Evolutionary conservation across 2,888 invertebrate species (phyloP).

Genomic region (Lasioglossum pauxillum): DNA sequence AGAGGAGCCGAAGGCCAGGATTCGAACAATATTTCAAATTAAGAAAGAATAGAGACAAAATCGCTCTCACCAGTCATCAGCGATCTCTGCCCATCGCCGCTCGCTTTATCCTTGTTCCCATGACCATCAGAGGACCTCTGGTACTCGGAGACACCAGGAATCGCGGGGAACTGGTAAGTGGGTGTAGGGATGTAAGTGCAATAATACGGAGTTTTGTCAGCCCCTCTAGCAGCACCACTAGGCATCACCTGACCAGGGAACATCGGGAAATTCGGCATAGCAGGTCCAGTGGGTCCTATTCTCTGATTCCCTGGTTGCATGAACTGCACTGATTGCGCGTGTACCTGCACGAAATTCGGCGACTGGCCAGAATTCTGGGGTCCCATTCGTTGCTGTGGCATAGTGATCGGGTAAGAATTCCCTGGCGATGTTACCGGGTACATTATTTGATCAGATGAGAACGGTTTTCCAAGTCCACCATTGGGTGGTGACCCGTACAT

Average conservation of each 20-base stretch:
- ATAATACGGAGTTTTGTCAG: constrained; percentile 62
- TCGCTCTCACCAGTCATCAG: neutral
- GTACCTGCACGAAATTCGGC: constrained; percentile 57
- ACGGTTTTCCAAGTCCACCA: constrained; percentile 14
- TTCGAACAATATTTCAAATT: no score
- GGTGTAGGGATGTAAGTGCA: constrained; percentile 76
- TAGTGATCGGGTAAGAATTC: constrained; percentile 19
- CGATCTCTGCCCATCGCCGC: neutral
- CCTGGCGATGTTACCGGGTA: constrained; percentile 57
- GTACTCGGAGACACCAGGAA: constrained; percentile 69
- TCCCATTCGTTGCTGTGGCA: constrained; percentile 24
- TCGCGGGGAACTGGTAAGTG: constrained; percentile 71
- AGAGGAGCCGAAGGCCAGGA: no score
- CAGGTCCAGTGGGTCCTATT: constrained; percentile 59
- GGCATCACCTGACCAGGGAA: constrained; percentile 33
- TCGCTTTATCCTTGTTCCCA: neutral
- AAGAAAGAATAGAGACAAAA: no score
- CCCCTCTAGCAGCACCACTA: neutral
- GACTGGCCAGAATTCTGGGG: constrained; percentile 25
- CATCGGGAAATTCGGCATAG: constrained; percentile 26
- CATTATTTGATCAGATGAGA: neutral
- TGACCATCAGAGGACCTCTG: constrained; percentile 47
- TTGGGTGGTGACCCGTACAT: constrained; percentile 49
- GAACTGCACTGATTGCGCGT: constrained; percentile 54
- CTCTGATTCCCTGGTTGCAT: constrained; percentile 15